Evolutionary conservation across 2,888 invertebrate genomes (phyloP), one percentile per base, ranked within the genome.

Genomic region (Andrena chrysosceles): DNA sequence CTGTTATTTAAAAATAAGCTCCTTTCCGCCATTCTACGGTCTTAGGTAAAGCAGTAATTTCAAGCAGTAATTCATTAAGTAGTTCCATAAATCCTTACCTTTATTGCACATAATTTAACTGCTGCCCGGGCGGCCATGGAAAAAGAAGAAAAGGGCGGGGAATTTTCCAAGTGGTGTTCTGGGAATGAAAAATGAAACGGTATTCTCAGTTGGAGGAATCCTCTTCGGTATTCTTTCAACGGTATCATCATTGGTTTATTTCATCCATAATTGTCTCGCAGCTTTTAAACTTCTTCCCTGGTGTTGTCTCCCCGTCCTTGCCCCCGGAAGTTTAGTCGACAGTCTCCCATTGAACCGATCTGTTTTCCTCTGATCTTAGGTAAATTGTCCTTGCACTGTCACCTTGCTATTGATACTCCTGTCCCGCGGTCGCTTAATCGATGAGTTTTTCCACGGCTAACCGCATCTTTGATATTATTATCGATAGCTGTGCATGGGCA

Each of bases 381-480:
- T 7, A 26, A 0, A 48, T 33, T 49, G 70, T 60, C 56, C 77
- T 83, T 72, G 73, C 10, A 42, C 52, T 59, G 76, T 83, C 62
- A 77, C 76, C 74, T 84, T 67, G 81, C 54, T n/a, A 83, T 81
- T 70, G 77, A 83, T 85, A 87, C 77, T 76, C 83, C 62, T 48
- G 60, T 33, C 77, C 60, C 74, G 68, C 35, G 78, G 42, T 71
- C 67, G 66, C 23, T 74, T 72, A 68, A 81, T 77, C 68, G 60
- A 10, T 26, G 10, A n/a, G 31, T 87, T 66, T 75, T 71, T 42
- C 49, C 23, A 56, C 16, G 76, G 73, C 26, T 85, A 83, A 85
- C 71, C 80, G 66, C 83, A 76, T 72, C 77, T 83, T 74, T 16
- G 73, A 29, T 67, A 20, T 81, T 56, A 54, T 81, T 71, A 60